These are phyloP conservation scores for Patiria miniata DNA, from an alignment of 35 echinoderm and acorn worm genomes.

Conservation along the genomic window DNA sequence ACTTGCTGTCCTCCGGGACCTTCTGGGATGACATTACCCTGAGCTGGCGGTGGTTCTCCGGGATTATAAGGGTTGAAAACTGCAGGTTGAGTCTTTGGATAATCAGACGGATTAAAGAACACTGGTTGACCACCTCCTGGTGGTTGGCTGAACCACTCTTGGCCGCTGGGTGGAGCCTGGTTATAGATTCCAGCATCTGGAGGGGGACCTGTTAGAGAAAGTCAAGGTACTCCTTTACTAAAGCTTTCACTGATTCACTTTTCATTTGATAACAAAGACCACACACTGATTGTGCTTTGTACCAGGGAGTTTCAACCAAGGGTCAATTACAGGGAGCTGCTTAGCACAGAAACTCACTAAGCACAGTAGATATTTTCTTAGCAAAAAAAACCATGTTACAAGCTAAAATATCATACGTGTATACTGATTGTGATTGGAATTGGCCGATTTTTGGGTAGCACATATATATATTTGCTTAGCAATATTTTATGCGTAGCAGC, in stretches of 20 bases:
- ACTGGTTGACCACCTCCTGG: conserved; percentile 38
- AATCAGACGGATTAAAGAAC: conserved; percentile 57
- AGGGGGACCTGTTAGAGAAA: background rate
- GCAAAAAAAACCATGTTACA: too few species aligned
- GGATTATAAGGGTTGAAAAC: background rate
- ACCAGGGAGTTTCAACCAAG: background rate
- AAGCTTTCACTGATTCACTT: background rate
- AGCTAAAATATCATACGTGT: too few species aligned
- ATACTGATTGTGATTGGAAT: too few species aligned
- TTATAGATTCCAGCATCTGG: background rate
- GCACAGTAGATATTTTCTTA: background rate
- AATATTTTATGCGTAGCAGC: too few species aligned
- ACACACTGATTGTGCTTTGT: background rate
- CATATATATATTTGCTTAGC: too few species aligned
- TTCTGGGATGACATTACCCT: background rate
- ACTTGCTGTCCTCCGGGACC: background rate
- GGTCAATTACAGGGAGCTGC: background rate
- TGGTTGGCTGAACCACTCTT: conserved; percentile 17
- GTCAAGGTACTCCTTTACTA: background rate
- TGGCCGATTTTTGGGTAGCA: too few species aligned
- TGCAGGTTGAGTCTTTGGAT: conserved; percentile 23
- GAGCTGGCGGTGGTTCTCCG: background rate
- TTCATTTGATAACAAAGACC: background rate
- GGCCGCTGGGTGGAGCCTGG: background rate
- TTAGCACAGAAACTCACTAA: background rate